A percentile compares a stretch with the other conserved stretches of the same genome.
These are phyloP conservation scores for Musca domestica DNA, from an alignment of 1,140 invertebrate genomes.

Conservation along the genomic window DNA sequence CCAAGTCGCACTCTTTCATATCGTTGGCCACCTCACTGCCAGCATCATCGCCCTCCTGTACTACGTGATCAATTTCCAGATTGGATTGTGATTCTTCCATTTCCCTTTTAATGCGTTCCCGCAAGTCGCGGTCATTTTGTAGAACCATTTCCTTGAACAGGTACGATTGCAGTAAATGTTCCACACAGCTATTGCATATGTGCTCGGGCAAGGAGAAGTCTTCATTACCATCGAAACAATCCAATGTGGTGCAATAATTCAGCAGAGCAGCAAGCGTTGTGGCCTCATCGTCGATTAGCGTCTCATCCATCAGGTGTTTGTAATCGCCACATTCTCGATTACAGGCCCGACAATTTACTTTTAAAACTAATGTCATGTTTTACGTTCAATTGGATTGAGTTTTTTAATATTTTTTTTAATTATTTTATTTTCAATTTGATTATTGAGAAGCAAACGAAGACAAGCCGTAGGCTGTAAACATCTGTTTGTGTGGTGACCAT, in stretches of 20 bases:
- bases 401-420: background rate
- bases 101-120: background rate
- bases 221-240: constrained; percentile 25
- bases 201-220: constrained; percentile 39
- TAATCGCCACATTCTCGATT: constrained; percentile 13
- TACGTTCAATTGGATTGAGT: background rate
- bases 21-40: background rate
- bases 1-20: background rate
- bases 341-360: constrained; percentile 7
- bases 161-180: constrained; percentile 41
- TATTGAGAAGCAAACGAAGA: too few relatives aligned
- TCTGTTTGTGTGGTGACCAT: background rate
- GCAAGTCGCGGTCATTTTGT: background rate
- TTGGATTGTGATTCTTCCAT: background rate
- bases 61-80: background rate
- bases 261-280: constrained; percentile 1
- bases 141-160: constrained; percentile 48
- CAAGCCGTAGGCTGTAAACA: background rate
- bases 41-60: background rate
- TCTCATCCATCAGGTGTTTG: constrained; percentile 3
- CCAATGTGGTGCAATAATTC: constrained; percentile 10
- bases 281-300: constrained; percentile 3
- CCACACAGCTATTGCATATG: constrained; percentile 42
- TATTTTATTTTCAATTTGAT: background rate
- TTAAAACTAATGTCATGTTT: constrained; percentile 8